phyloP scores from a whole-genome alignment of 1,140 invertebrate species.

The Euwallacea fornicatus region DNA sequence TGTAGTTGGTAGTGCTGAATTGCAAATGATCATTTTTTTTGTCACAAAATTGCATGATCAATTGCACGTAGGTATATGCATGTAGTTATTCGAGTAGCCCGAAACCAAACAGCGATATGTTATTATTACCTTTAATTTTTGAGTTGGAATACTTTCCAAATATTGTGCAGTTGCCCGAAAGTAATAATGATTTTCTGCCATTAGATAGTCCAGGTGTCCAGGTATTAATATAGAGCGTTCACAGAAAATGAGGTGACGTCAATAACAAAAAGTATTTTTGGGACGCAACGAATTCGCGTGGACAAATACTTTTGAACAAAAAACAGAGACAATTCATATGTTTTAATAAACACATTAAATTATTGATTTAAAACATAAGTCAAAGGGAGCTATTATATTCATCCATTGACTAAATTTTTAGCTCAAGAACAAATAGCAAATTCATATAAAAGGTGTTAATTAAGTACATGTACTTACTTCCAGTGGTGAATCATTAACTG shows the following conservation, averaged over 20 bases:
- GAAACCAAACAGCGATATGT: not conserved
- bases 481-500: no score
- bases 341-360: no score
- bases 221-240: not conserved
- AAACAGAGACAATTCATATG: no score
- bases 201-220: not conserved
- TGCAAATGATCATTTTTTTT: not conserved
- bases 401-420: no score
- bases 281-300: not conserved
- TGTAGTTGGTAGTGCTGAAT: not conserved
- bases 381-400: no score
- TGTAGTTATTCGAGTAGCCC: not conserved
- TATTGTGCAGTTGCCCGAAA: not conserved
- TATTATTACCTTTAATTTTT: not conserved
- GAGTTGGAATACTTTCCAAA: not conserved
- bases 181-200: not conserved
- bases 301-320: not conserved
- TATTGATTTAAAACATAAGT: no score
- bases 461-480: no score
- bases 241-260: not conserved
- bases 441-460: no score
- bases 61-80: not conserved
- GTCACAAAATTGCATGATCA: not conserved
- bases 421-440: no score
- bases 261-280: constrained; percentile 10